These are phyloP conservation scores for Andrena bicolor DNA, from an alignment of 2,888 invertebrate genomes.

Conservation along the genomic window DNA sequence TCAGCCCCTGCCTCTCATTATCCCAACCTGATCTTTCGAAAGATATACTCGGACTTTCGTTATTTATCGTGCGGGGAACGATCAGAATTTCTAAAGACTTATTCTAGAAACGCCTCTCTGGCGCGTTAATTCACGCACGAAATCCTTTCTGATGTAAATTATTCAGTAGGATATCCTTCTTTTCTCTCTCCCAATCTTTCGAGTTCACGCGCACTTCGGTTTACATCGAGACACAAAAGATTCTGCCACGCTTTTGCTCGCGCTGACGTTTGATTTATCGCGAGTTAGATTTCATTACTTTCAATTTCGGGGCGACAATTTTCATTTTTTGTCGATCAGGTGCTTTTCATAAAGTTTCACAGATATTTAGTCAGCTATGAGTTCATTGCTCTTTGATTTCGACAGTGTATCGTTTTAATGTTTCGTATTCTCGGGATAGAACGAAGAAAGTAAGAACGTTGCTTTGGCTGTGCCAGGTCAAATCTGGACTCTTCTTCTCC, in stretches of 20 bases:
- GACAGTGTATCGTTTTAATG: not conserved
- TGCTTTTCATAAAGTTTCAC: not conserved
- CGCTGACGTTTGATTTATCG: not conserved
- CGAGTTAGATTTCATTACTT: not conserved
- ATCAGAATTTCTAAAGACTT: conserved; percentile 77
- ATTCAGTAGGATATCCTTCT: conserved; percentile 34
- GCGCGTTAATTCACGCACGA: conserved; percentile 51
- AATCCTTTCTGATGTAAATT: conserved; percentile 49
- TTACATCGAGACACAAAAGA: not conserved
- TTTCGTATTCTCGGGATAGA: not conserved
- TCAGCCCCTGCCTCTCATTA: conserved; percentile 84
- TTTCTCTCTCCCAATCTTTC: not conserved
- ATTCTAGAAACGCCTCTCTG: conserved; percentile 64
- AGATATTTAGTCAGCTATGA: not conserved
- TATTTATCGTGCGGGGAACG: conserved; percentile 83
- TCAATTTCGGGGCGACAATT: not conserved
- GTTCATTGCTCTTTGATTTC: not conserved
- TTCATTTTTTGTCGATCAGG: not conserved
- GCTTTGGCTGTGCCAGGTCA: conserved; percentile 36
- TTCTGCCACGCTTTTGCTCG: not conserved
- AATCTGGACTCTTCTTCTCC: conserved; percentile 21
- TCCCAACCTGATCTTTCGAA: conserved; percentile 84
- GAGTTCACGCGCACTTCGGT: not conserved
- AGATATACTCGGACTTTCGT: conserved; percentile 83
- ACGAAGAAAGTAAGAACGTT: conserved; percentile 30